Evolutionary conservation across 2,797 vertebrate genomes (phyloP).

Genomic region (Mus minutoides): DNA sequence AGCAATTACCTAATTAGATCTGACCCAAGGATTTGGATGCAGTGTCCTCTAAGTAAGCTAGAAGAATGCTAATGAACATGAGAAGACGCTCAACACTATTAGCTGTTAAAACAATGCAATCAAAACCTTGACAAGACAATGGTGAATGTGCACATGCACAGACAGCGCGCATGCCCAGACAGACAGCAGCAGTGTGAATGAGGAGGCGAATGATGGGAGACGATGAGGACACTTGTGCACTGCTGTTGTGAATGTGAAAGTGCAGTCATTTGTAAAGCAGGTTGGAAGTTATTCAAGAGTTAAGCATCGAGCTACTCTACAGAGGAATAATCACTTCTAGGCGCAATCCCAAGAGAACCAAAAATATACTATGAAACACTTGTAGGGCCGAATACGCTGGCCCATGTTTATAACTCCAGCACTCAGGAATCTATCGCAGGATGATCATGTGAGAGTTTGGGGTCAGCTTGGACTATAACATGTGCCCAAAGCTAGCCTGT

Average conservation of each 20-base stretch:
- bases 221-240: no score
- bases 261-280: neutral
- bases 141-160: neutral
- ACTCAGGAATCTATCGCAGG: neutral
- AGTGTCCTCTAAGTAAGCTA: neutral
- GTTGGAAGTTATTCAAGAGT: neutral
- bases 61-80: neutral
- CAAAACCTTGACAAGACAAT: neutral
- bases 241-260: neutral
- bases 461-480: neutral
- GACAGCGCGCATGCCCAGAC: neutral
- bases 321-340: neutral
- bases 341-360: neutral
- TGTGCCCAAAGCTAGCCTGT: neutral
- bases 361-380: constrained; percentile 7
- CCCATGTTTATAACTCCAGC: neutral
- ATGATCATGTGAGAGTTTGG: neutral
- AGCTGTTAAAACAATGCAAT: neutral
- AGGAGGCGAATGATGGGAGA: neutral
- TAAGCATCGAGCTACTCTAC: neutral
- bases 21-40: neutral
- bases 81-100: neutral
- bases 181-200: neutral
- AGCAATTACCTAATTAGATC: neutral
- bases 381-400: neutral